Percentiles rank a stretch among this genome's conserved stretches.
These are phyloP conservation scores for Haplochromis burtoni DNA, from an alignment of 2,113 vertebrate genomes.

Conservation along the genomic window DNA sequence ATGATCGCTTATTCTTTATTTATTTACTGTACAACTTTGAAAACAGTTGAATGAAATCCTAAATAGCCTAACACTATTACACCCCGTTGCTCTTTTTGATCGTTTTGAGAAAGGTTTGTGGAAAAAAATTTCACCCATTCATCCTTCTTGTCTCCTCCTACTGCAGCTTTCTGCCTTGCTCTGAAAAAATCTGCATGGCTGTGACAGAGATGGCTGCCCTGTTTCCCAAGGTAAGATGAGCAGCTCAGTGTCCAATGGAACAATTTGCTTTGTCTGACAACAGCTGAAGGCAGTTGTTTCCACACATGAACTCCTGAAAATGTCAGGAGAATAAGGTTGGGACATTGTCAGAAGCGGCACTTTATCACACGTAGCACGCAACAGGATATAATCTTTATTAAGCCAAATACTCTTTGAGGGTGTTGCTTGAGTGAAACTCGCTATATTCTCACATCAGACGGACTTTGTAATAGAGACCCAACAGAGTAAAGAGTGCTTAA, in stretches of 20 bases:
- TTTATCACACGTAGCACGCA: not conserved
- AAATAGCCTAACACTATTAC: not conserved
- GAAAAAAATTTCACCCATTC: not conserved
- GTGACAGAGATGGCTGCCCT: conserved; percentile 95
- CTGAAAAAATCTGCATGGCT: conserved; percentile 92
- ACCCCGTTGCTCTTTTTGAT: not conserved
- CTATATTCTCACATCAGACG: not conserved
- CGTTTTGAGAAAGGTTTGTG: not conserved
- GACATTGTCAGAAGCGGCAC: not conserved
- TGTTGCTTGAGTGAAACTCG: not conserved
- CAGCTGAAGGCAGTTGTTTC: not conserved
- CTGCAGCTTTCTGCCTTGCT: conserved; percentile 90
- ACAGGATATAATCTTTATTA: not conserved
- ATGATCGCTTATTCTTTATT: not conserved
- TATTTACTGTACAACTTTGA: not conserved
- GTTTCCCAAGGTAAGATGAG: conserved; percentile 88
- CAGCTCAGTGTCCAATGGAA: not conserved
- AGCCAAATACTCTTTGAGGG: not conserved
- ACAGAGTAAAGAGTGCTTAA: not conserved
- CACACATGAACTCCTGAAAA: not conserved
- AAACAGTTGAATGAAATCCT: not conserved
- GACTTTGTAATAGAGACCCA: not conserved
- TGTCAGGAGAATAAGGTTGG: not conserved
- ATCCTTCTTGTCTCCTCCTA: not conserved
- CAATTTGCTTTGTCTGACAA: conserved; percentile 18